A percentile compares a stretch with the other conserved stretches of the same genome.
phyloP scores from a whole-genome alignment of 2,113 vertebrate genomes.

The Calypte anna region DNA sequence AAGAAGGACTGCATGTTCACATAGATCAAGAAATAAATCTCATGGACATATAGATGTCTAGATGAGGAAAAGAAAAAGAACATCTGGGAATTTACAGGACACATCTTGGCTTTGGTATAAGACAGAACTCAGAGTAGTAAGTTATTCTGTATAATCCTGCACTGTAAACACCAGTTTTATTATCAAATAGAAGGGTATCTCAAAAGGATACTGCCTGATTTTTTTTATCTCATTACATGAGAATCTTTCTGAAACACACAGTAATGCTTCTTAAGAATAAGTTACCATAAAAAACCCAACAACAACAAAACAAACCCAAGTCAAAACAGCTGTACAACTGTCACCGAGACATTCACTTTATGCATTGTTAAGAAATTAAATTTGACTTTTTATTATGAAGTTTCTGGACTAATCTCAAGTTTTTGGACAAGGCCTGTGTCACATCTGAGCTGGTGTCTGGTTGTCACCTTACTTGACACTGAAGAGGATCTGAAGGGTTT shows the following conservation, averaged over 20 bases:
- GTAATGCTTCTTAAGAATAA: neutral
- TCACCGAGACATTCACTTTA: neutral
- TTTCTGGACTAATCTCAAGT: neutral
- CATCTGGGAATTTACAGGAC: conserved; percentile 29
- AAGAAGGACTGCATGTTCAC: conserved; percentile 7
- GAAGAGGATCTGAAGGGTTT: too few relatives aligned
- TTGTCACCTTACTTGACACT: too few relatives aligned
- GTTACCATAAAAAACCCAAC: neutral
- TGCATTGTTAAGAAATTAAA: neutral
- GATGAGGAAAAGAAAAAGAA: neutral
- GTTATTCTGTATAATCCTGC: neutral
- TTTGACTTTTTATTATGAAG: neutral
- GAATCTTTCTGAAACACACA: neutral
- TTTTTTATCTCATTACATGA: neutral
- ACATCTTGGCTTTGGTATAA: neutral
- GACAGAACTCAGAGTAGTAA: neutral
- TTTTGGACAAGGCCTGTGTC: too few relatives aligned
- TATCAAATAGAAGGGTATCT: conserved; percentile 16
- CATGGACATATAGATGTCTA: conserved; percentile 30
- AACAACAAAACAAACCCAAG: neutral
- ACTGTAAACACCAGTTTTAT: neutral
- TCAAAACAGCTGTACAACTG: neutral
- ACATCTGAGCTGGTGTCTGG: too few relatives aligned
- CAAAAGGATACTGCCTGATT: conserved; percentile 25
- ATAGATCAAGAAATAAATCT: conserved; percentile 50